phyloP scores from a whole-genome alignment of 2,113 vertebrate genomes.

The Gavialis gangeticus region DNA sequence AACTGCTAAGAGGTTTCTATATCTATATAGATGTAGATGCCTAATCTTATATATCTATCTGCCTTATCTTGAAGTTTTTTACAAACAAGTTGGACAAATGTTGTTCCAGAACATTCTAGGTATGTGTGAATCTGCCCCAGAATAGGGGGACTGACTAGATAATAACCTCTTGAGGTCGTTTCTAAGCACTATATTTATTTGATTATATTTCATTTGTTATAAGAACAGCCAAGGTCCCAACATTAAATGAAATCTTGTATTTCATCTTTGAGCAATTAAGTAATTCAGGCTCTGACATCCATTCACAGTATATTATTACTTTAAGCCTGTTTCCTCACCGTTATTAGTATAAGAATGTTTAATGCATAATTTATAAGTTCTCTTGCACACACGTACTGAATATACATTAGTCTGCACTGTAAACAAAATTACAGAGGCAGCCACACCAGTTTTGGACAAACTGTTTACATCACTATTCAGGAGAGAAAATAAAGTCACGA shows the following conservation, averaged over 20 bases:
- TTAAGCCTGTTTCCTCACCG: not conserved
- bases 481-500: conserved; percentile 27
- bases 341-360: not conserved
- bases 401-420: not conserved
- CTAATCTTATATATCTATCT: too few species aligned
- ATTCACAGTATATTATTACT: not conserved
- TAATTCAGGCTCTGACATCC: not conserved
- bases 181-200: not conserved
- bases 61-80: too few species aligned
- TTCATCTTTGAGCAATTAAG: not conserved
- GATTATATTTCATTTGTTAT: not conserved
- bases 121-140: too few species aligned
- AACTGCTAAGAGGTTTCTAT: not conserved
- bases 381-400: not conserved
- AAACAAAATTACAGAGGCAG: not conserved
- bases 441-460: not conserved
- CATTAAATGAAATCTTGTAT: not conserved
- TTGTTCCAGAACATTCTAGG: too few species aligned
- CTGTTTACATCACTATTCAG: not conserved
- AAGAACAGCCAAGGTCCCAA: not conserved
- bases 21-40: too few species aligned
- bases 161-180: too few species aligned
- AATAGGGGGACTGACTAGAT: too few species aligned
- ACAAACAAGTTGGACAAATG: too few species aligned
- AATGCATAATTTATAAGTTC: not conserved